Conservation (phyloP, 2,888 invertebrate species). For the Parochlus steinenii region DNA sequence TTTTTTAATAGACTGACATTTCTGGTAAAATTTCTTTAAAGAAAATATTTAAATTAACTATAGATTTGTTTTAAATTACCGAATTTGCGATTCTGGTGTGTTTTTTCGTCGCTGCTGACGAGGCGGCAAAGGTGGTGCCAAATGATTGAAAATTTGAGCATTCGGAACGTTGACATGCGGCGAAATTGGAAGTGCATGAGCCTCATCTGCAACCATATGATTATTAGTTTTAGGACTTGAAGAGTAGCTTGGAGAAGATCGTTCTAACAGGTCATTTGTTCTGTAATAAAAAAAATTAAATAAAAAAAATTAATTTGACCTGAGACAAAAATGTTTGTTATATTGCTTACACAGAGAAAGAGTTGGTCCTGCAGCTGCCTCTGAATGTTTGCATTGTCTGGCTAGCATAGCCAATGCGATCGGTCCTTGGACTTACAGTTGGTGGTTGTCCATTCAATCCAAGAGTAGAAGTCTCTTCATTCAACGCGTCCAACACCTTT, state of each 20-base stretch:
- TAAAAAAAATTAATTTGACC: background rate
- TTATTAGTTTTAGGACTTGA: slow-evolving; percentile 6
- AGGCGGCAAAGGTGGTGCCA: slow-evolving; percentile 28
- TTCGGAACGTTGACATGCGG: slow-evolving; percentile 31
- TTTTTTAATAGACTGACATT: no score
- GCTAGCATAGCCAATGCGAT: no score
- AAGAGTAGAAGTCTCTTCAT: slow-evolving; percentile 12
- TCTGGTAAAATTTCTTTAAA: no score
- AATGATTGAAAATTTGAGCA: slow-evolving; percentile 22
- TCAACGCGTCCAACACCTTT: slow-evolving; percentile 12
- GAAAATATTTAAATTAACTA: no score
- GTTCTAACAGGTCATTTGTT: no score
- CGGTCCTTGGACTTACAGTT: slow-evolving; percentile 22
- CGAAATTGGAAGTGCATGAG: slow-evolving; percentile 24
- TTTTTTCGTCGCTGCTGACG: slow-evolving; percentile 26
- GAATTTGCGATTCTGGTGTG: slow-evolving; percentile 18
- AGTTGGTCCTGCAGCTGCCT: background rate
- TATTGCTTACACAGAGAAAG: background rate
- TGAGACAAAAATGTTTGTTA: slow-evolving; percentile 3
- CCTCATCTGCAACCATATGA: slow-evolving; percentile 1
- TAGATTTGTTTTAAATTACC: slow-evolving; percentile 27
- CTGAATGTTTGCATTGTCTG: no score
- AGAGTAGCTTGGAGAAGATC: slow-evolving; percentile 6
- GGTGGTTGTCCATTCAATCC: slow-evolving; percentile 9
- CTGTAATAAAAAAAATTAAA: no score